These are phyloP conservation scores for Nephrocerus scutellatus DNA, from an alignment of 2,888 invertebrate genomes.

Conservation along the genomic window DNA sequence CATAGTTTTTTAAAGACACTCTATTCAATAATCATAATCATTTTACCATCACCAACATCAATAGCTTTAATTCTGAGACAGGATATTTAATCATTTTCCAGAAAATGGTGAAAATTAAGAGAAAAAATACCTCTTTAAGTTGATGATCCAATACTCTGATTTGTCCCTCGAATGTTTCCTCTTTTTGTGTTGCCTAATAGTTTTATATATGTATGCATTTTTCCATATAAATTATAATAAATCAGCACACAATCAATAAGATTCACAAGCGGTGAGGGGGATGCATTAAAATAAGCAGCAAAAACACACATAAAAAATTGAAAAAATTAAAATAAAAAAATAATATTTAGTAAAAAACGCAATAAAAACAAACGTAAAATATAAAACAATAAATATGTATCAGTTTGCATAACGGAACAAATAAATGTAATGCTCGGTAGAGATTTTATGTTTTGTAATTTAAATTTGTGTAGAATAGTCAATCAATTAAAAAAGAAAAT, in stretches of 20 bases:
- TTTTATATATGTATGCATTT: constrained; percentile 1
- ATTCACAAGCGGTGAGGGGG: not conserved
- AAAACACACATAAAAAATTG: constrained; percentile 15
- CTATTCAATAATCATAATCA: too few species aligned
- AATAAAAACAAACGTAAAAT: constrained; percentile 15
- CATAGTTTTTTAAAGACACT: too few species aligned
- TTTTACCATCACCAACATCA: too few species aligned
- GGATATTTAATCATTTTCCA: too few species aligned
- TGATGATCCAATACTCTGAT: constrained; percentile 83
- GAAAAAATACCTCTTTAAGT: constrained; percentile 88
- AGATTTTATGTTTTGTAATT: constrained; percentile 21
- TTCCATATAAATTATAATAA: not conserved
- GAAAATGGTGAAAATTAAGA: too few species aligned
- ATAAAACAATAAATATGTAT: constrained; percentile 1
- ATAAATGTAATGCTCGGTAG: constrained; percentile 19
- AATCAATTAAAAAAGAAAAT: not conserved
- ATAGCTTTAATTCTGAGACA: too few species aligned
- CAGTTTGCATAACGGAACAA: constrained; percentile 1
- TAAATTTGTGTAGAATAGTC: not conserved
- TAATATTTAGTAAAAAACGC: constrained; percentile 13
- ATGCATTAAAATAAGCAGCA: constrained; percentile 5
- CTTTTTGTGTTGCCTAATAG: constrained; percentile 84
- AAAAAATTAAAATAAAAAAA: constrained; percentile 8
- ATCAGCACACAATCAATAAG: constrained; percentile 3
- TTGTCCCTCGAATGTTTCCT: constrained; percentile 87